Evolutionary conservation across 1,140 invertebrate genomes (phyloP), one percentile per base, ranked within the genome.

Genomic region (Megalopta genalis): DNA sequence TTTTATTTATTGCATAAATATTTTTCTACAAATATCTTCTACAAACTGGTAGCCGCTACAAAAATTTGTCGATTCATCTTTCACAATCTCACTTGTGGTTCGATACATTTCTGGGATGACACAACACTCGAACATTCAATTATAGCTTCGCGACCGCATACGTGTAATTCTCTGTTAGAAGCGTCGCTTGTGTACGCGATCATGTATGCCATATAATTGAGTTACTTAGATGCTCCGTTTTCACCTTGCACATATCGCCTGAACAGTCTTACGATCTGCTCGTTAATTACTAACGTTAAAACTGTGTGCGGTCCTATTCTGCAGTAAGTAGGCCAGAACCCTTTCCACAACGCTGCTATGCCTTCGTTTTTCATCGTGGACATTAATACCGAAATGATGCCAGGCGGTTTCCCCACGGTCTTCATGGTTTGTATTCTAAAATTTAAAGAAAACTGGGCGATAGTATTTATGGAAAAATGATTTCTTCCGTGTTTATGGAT

Each of bases 271-370:
- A 95, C 96, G 92, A 97, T 94, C 90, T 96, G 95, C 90, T 97
- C 96, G n/a, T 96, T 90, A 89, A 97, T 95, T 79, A 97, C 95
- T 87, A 97, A 96, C 0, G 96, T 96, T 25, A 97, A 87, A 0
- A 97, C 95, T 6, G 96, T 97, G 87, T 97, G 96, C 1, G 97
- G 96, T 9, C 96, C 96, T 39, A 96, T 93, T 76, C 95, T 92
- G 60, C 94, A 94, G 88, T 96, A 96, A 77, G 96, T 96, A 6
- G 96, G 96, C 42, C 95, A 95, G 89, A 97, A 97, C 59, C 97
- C 96, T 91, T 97, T 97, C 97, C 96, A 97, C 18, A 97, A 91
- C 71, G 94, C 93, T 76, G 94, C 94, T 39, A 97, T 87, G 1
- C 96, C 96, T 93, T 97, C 96, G 18, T 94, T 94, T 72, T 91